Base-by-base conservation (phyloP, 1,140 invertebrate species). In the Drosophila lacertosa region DNA sequence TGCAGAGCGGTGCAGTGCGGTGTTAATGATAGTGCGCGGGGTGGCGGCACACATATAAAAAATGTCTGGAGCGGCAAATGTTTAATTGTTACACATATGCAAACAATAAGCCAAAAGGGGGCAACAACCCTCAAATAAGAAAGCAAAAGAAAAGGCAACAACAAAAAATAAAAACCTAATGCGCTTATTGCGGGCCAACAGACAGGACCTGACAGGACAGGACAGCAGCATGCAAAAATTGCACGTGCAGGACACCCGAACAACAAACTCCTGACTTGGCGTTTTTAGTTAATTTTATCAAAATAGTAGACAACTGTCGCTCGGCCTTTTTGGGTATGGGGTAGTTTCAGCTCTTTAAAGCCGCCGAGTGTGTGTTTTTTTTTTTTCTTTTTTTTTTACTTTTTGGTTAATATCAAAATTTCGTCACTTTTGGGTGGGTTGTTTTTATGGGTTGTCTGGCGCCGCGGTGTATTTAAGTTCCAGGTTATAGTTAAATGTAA, bases 71-170 rank as follows among this genome's bases (percentile, higher is more conserved):
- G 55, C 57, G 74, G 69, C 54, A 75, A 84, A 89, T 82, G 80
- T 55, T 86, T 89, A 89, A 89, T 89, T 89, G 86, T 84, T 80
- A 71, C 86, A 88, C 83, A 89, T 83, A 88, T 88, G 83, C 78
- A 89, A 89, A 77, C 82, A 89, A 78, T 82, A 77, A 77, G 68
- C 63, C 51, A 64, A 60, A 60, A 69, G 65, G 44, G 57, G 58
- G 63, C 79, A 59, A 71, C 47, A 69, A 84, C 80, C 81, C 70
- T 55, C 51, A 42, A 51, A 40, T 5, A 65, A 29, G 26, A 29
- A 47, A 44, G 9, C 18, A 48, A 9, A 26, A 15, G 10, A 33
- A 40, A 9, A 58, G 15, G 50, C 42, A 50, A 11, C 58, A 69
- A 60, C 45, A 29, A 11, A 60, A 18, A 53, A 51, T 33, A 26